A percentile compares a stretch with the other conserved stretches of the same genome.
phyloP scores from a whole-genome alignment of 2,113 vertebrate species.

The Cyprinus carpio region DNA sequence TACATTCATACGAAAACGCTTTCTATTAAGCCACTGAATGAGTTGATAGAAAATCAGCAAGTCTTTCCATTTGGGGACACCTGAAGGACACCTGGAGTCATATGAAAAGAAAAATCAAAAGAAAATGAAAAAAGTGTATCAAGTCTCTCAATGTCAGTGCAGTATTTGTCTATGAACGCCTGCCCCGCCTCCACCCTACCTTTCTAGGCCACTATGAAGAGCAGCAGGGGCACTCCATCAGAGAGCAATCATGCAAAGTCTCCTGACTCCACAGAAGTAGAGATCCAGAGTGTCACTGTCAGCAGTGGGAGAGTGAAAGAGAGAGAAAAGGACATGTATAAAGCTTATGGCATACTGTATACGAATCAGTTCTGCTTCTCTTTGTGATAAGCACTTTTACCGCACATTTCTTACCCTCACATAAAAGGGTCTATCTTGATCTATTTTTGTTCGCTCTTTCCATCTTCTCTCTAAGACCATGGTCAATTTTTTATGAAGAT shows the following conservation, averaged over 20 bases:
- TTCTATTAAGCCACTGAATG: background rate
- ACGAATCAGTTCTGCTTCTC: constrained; percentile 35
- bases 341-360: background rate
- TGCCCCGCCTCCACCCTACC: background rate
- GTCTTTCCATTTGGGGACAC: background rate
- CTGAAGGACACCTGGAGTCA: background rate
- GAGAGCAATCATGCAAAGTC: constrained; percentile 8
- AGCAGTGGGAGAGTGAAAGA: constrained; percentile 6
- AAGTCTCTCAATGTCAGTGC: constrained; percentile 5
- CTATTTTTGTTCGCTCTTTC: constrained; percentile 28
- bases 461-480: constrained; percentile 20
- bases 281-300: constrained; percentile 8
- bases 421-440: background rate
- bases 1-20: background rate
- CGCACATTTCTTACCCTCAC: background rate
- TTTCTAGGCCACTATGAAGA: constrained; percentile 19
- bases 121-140: background rate
- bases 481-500: constrained; percentile 45
- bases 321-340: background rate
- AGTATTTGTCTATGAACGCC: background rate
- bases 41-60: background rate
- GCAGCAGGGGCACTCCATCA: constrained; percentile 22
- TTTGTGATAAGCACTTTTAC: constrained; percentile 44
- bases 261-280: constrained; percentile 26
- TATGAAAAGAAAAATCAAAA: background rate